Base-by-base conservation (phyloP, 2,888 invertebrate genomes). In the Oxytorus armatus region DNA sequence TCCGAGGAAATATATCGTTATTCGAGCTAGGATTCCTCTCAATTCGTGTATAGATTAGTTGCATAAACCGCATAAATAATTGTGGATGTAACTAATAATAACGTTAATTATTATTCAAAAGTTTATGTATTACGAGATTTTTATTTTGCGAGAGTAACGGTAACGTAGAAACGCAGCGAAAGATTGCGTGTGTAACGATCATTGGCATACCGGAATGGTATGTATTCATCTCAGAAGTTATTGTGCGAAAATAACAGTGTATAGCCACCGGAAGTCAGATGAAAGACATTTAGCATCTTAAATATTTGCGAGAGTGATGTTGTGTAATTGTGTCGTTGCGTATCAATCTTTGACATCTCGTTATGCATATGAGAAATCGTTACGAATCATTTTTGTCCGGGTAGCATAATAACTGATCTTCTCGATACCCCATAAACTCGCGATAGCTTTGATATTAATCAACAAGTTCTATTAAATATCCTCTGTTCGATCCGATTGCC, bases 201-300 rank as follows among this genome's bases (percentile, higher is more conserved):
- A 49, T 49, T 72, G 53, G 33, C 39, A 68, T 3, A 25, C n/a
- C 1, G 14, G 25, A n/a, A 21, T 57, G 25, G 25, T 18, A 33
- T 21, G 11, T 23, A 21, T 33, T 36, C 5, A 33, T 18, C 29
- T 29, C 25, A 51, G 16, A 25, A 59, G 8, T 18, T 29, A 61
- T 51, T 57, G 49, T 49, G 49, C 72, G 42, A 57, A 33, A 59
- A 25, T 42, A 25, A 68, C 23, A 39, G 23, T 39, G 23, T 53
- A 8, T n/a, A 11, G 14, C 39, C 39, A 42, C 51, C 68, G 68
- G 68, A 68, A 68, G 53, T 51, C 21, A n/a, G 36, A 66, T 11
- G 53, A 39, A 53, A 53, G 39, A 53, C n/a, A 55, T 53, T 53
- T 16, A 63, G n/a, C 39, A 42, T 25, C n/a, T 44, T 68, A 14